phyloP scores from a whole-genome alignment of 2,888 invertebrate genomes.

The Caenorhabditis virilis region DNA sequence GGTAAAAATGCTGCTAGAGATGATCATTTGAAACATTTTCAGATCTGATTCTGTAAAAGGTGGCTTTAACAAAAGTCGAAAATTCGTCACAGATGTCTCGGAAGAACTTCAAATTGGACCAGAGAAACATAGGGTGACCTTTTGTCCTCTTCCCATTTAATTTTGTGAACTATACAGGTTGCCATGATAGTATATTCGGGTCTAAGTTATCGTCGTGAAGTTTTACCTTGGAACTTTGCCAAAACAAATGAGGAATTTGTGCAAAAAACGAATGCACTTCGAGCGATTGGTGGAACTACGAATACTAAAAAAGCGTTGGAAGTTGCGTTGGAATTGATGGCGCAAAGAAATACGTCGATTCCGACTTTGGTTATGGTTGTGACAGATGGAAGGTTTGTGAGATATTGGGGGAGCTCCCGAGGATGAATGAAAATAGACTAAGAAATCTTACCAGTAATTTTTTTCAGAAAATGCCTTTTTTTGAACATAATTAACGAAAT shows the following conservation, averaged over 20 bases:
- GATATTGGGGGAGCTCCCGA: not conserved
- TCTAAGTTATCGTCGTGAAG: conserved; percentile 55
- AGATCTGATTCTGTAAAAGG: conserved; percentile 56
- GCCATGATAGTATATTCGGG: conserved; percentile 66
- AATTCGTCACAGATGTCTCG: conserved; percentile 65
- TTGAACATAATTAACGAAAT: too few relatives aligned
- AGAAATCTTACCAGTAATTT: too few relatives aligned
- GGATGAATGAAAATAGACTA: not conserved
- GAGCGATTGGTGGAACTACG: conserved; percentile 65
- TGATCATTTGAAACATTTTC: conserved; percentile 2
- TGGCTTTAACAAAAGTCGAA: conserved; percentile 63
- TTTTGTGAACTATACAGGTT: too few relatives aligned
- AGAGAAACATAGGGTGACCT: conserved; percentile 58
- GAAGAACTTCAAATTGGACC: conserved; percentile 66
- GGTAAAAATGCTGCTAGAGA: conserved; percentile 17
- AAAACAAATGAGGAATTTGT: conserved; percentile 63
- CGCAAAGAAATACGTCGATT: conserved; percentile 56
- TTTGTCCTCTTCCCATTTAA: too few relatives aligned
- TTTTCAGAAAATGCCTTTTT: too few relatives aligned
- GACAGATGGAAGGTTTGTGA: conserved; percentile 59
- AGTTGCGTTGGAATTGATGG: conserved; percentile 60
- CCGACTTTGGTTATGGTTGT: conserved; percentile 65
- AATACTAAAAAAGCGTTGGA: conserved; percentile 61
- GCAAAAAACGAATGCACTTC: conserved; percentile 44
- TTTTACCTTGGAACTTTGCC: conserved; percentile 64